Conservation (phyloP, 2,797 vertebrate genomes). For the Cossypha caffra region DNA sequence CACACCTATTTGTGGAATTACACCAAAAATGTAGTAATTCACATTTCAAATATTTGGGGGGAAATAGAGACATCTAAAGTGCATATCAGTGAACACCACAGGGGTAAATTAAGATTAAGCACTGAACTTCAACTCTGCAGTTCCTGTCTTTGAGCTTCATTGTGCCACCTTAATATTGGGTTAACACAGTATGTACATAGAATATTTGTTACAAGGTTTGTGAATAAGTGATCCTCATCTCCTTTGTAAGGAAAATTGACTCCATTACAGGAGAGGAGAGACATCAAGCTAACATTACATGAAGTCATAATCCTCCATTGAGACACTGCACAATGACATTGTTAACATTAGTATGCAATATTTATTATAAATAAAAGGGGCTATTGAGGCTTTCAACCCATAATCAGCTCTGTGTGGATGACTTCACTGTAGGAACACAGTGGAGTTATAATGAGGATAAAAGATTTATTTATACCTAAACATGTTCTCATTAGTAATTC, state of each 20-base stretch:
- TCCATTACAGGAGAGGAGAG: conserved; percentile 21
- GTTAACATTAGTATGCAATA: conserved; percentile 57
- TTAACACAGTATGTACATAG: neutral
- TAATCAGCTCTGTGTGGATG: conserved; percentile 52
- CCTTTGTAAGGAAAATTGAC: conserved; percentile 41
- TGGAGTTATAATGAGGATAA: conserved; percentile 52
- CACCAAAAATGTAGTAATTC: neutral
- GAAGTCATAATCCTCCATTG: conserved; percentile 49
- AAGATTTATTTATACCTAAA: conserved; percentile 69
- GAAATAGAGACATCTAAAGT: neutral
- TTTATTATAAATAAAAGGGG: conserved; percentile 70
- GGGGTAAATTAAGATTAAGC: neutral
- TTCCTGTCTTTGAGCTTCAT: neutral
- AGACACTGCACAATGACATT: conserved; percentile 35
- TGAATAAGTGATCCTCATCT: neutral
- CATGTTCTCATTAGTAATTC: conserved; percentile 55
- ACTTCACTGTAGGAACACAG: conserved; percentile 53
- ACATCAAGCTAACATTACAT: conserved; percentile 46
- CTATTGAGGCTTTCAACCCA: conserved; percentile 50
- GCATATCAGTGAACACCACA: neutral
- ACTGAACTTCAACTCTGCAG: neutral
- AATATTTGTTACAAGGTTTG: conserved; percentile 3
- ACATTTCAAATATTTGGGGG: neutral
- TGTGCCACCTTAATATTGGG: neutral
- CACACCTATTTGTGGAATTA: neutral